Evolutionary conservation across 1,140 invertebrate species (phyloP), one percentile per base, ranked within the genome.

Genomic region (Sitobion miscanthi): DNA sequence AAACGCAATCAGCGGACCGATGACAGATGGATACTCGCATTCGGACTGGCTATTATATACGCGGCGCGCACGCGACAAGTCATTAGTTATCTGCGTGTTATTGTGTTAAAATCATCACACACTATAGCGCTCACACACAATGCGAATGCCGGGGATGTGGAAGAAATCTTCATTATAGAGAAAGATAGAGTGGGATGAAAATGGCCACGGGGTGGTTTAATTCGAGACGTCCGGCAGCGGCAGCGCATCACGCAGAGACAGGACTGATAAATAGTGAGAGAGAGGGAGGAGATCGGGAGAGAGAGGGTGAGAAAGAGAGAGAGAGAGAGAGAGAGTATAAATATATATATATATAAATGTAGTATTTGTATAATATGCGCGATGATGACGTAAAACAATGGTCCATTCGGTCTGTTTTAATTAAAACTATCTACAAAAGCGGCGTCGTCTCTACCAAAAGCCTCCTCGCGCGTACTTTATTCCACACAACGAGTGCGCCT

Each of bases 111-210:
- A 82, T 49, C 62, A 38, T 54, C 8, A 54, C 30, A 38, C 49
- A 23, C 25, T 30, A 42, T 42, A 42, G 35, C 49, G 49, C 52
- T n/a, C 35, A 14, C 69, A 49, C 35, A 62, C 35, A 30, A 49
- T 49, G 20, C 90, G 62, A 54, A 57, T 62, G 54, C 17, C 62
- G 23, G 30, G 42, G 42, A 82, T 42, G 69, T 38, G 47, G 91
- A 92, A 83, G 69, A 92, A 92, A 92, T 92, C 91, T 92, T 92
- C 91, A 92, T 92, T 92, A 77, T 21, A 92, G 47, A 52, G 45
- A 57, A 3, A 14, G 2, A 52, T 52, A n/a, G 30, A 87, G 86
- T n/a, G 45, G 30, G 47, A 25, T 7, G 47, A 11, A 49, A 25
- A 83, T 25, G 77, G 20, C 69, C 35, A 47, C 47, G 69, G 57